These are phyloP conservation scores for Rhabdomys dilectus DNA, from an alignment of 2,113 vertebrate species.

Conservation along the genomic window DNA sequence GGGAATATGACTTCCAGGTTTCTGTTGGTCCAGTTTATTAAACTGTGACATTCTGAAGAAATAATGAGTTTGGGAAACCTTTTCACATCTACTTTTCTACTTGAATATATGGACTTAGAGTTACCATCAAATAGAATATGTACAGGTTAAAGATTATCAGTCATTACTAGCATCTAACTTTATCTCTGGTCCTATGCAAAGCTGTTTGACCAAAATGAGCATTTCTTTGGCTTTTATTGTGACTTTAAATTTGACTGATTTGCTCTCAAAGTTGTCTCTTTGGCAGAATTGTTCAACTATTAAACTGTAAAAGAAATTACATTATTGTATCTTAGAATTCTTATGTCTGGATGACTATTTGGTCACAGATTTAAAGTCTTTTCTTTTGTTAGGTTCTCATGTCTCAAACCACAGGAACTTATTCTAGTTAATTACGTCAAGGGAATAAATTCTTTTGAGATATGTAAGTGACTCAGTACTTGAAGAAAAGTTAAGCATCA, in stretches of 20 bases:
- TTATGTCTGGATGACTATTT: background rate
- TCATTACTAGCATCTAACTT: background rate
- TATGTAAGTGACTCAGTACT: background rate
- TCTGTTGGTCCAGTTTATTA: background rate
- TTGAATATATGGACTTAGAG: background rate
- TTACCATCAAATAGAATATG: background rate
- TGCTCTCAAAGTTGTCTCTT: background rate
- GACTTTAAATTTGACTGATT: background rate
- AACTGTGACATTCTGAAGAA: background rate
- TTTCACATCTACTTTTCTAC: background rate
- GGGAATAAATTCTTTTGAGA: background rate
- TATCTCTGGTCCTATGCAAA: background rate
- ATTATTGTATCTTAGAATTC: background rate
- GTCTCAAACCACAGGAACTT: background rate
- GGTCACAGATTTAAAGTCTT: conserved; percentile 5
- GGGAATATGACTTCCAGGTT: background rate
- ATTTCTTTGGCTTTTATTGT: conserved; percentile 21
- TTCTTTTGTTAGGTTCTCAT: background rate
- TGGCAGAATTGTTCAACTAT: background rate
- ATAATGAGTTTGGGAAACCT: background rate
- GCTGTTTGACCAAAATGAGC: background rate
- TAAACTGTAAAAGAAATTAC: conserved; percentile 12
- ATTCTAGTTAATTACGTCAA: conserved; percentile 12
- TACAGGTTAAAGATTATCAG: background rate
- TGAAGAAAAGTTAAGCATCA: conserved; percentile 1